phyloP scores from a whole-genome alignment of 2,888 invertebrate genomes.

The Tiliacea aurago region DNA sequence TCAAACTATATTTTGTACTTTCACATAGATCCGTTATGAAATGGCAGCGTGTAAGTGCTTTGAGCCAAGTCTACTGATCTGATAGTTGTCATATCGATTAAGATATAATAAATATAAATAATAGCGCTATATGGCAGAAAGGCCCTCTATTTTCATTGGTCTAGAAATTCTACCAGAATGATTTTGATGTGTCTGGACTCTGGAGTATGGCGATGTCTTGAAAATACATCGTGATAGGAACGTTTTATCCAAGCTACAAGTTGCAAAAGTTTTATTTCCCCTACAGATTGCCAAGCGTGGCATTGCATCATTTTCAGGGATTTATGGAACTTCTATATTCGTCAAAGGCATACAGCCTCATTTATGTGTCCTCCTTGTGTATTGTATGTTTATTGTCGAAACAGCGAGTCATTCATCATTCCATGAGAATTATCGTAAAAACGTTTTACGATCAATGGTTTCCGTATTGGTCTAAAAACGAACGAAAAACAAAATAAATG shows the following conservation, averaged over 20 bases:
- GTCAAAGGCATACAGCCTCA: not conserved
- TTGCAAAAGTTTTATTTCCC: not conserved
- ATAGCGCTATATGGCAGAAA: not conserved
- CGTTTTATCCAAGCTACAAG: not conserved
- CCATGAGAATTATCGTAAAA: conserved; percentile 44
- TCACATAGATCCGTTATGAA: not conserved
- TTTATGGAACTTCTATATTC: conserved; percentile 35
- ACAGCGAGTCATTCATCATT: conserved; percentile 42
- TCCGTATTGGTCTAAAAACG: conserved; percentile 44
- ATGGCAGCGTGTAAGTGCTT: not conserved
- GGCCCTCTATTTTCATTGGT: not conserved
- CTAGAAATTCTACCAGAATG: not conserved
- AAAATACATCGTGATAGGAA: not conserved
- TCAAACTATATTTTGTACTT: conserved; percentile 3
- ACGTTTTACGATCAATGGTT: conserved; percentile 44
- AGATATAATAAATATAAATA: not conserved
- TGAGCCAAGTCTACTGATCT: not conserved
- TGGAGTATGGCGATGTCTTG: not conserved
- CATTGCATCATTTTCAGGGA: conserved; percentile 25
- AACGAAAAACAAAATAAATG: conserved; percentile 3
- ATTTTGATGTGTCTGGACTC: not conserved
- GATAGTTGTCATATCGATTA: not conserved
- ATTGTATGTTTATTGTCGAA: conserved; percentile 31
- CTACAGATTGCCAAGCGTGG: conserved; percentile 7
- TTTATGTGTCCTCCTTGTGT: conserved; percentile 13